Conservation (phyloP, 1,140 invertebrate species). For the Drosophila pseudoananassae region DNA sequence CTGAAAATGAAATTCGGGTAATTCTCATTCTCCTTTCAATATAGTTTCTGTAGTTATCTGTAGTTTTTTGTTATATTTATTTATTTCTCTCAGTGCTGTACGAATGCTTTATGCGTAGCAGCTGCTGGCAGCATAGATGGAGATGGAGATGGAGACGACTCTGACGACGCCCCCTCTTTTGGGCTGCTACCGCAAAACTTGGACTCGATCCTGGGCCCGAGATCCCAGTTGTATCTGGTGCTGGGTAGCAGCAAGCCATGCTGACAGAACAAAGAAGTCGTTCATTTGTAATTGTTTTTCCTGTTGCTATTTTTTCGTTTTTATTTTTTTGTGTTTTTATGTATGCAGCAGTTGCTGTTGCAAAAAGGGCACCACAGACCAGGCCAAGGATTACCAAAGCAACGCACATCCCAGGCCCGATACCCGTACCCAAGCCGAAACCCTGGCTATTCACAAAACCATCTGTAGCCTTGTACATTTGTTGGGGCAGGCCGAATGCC, state of each 20-base stretch:
- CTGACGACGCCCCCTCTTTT: constrained; percentile 75
- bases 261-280: constrained; percentile 83
- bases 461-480: constrained; percentile 50
- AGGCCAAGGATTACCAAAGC: constrained; percentile 62
- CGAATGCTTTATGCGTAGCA: constrained; percentile 78
- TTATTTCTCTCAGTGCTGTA: constrained; percentile 24
- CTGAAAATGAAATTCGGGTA: constrained; percentile 11
- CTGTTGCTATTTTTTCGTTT: constrained; percentile 46
- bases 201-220: not conserved
- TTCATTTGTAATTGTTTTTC: constrained; percentile 83
- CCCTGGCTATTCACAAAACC: constrained; percentile 34
- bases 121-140: constrained; percentile 59
- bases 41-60: not conserved
- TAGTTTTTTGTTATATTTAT: not conserved
- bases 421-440: constrained; percentile 22
- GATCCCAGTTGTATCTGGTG: constrained; percentile 23
- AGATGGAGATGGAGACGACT: constrained; percentile 66
- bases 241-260: constrained; percentile 45
- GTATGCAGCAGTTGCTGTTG: constrained; percentile 40
- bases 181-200: constrained; percentile 62
- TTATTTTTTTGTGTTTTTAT: constrained; percentile 6
- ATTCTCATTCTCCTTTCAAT: too few species aligned
- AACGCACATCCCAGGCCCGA: constrained; percentile 47
- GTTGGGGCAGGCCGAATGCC: constrained; percentile 50
- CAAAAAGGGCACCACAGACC: constrained; percentile 62